Base-by-base conservation (phyloP, 2,797 vertebrate genomes). In the Hapalemur alaotrensis region DNA sequence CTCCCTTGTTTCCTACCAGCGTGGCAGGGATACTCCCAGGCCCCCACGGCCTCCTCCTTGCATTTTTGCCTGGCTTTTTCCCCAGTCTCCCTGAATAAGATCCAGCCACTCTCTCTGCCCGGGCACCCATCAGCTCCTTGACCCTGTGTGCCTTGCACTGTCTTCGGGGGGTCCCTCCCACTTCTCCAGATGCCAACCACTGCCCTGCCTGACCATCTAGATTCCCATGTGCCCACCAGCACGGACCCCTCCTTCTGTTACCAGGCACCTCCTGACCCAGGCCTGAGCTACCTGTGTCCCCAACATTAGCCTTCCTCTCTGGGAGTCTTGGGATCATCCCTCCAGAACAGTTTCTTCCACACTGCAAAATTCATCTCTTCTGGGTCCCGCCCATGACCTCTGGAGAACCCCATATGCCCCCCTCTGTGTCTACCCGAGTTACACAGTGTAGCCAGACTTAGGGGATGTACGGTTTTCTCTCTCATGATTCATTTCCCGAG, bases 401-500 rank as follows among this genome's bases (percentile, higher is more conserved):
- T 82, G 65, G 59, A 63, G 72, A 95, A 7, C 12, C 59, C 52
- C 17, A 0, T 13, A 25, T 52, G 4, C 41, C 54, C 22, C 14
- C 22, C 10, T 54, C 17, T 25, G 35, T 73, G 48, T 38, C 70
- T 59, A 32, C 25, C 20, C 12, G 6, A 57, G 69, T 65, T 46
- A 18, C 38, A 46, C 46, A 1, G 32, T 1, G 59, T 63, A 52
- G 28, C 41, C 35, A 78, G 46, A 41, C 75, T 5, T 14, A 10
- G 15, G 38, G 22, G 38, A 8, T 9, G 28, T 73, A 13, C 63
- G 6, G 41, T 89, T 41, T 95, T 79, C 92, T 87, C 13, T 6
- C 54, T 52, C 48, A 46, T 78, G 86, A 96, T 84, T 97, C 89
- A 92, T 73, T 93, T 95, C 82, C 80, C 84, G 35, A 32, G 28